Evolutionary conservation across 2,113 vertebrate genomes (phyloP).

Genomic region (Pardalotus punctatus): DNA sequence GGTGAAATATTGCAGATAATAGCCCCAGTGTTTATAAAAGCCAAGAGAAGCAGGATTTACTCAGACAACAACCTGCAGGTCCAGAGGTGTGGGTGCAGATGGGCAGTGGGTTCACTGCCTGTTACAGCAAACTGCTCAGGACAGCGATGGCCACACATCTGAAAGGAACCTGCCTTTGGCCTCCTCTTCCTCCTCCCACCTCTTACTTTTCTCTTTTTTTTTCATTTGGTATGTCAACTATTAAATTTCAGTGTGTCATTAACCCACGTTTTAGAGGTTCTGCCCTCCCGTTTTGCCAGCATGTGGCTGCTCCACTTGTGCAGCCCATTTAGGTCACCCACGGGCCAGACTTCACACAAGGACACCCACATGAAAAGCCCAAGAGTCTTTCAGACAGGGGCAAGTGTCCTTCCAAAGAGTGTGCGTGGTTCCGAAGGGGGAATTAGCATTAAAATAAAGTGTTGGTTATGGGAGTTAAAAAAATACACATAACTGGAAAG

Average conservation of each 20-base stretch:
- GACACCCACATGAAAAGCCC: background rate
- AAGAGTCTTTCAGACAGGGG: background rate
- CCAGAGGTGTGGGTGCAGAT: background rate
- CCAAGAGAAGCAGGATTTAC: background rate
- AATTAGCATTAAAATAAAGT: background rate
- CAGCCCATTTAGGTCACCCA: background rate
- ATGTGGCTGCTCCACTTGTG: background rate
- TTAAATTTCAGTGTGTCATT: background rate
- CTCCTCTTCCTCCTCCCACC: background rate
- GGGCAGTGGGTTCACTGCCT: background rate
- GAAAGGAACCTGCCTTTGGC: background rate
- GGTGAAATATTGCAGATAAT: background rate
- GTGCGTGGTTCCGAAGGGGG: background rate
- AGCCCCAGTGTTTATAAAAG: background rate
- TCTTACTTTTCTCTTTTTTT: background rate
- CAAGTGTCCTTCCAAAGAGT: background rate
- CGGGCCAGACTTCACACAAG: background rate
- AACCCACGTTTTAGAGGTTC: background rate
- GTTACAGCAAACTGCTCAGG: background rate
- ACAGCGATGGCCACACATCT: accelerated
- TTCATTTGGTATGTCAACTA: background rate
- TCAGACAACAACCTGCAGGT: background rate
- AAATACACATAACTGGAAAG: background rate
- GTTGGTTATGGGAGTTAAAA: background rate
- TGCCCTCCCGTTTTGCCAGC: background rate